A percentile compares a stretch with the other conserved stretches of the same genome.
These are phyloP conservation scores for Drosophila ambigua DNA, from an alignment of 1,140 invertebrate genomes.

Conservation along the genomic window DNA sequence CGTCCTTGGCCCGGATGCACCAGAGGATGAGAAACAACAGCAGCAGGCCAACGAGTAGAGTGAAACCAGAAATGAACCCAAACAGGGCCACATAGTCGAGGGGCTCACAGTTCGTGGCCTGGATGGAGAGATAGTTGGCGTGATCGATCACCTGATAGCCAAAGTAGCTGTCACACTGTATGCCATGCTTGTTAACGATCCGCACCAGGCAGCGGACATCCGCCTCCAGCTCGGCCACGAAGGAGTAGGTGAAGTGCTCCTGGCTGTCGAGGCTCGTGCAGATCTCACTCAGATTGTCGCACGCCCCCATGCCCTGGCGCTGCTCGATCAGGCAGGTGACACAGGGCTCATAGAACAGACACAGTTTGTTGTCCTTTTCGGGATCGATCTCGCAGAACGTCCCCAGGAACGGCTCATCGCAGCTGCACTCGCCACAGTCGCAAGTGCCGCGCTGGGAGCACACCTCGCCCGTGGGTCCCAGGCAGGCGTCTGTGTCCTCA, in stretches of 20 bases:
- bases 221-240: slow-evolving; percentile 60
- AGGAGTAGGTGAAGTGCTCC: slow-evolving; percentile 53
- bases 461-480: slow-evolving; percentile 84
- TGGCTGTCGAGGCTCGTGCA: slow-evolving; percentile 56
- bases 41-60: slow-evolving; percentile 84
- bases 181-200: slow-evolving; percentile 81
- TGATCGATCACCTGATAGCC: slow-evolving; percentile 83
- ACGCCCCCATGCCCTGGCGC: slow-evolving; percentile 52
- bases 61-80: slow-evolving; percentile 83
- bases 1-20: slow-evolving; percentile 84
- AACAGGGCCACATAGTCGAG: slow-evolving; percentile 48
- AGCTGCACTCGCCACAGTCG: slow-evolving; percentile 90
- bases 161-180: slow-evolving; percentile 85
- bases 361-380: slow-evolving; percentile 78
- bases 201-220: slow-evolving; percentile 81
- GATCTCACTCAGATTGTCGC: slow-evolving; percentile 61
- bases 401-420: slow-evolving; percentile 83
- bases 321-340: slow-evolving; percentile 72
- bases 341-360: slow-evolving; percentile 76
- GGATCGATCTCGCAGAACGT: slow-evolving; percentile 72
- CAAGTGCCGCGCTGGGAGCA: slow-evolving; percentile 88
- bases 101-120: slow-evolving; percentile 82
- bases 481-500: slow-evolving; percentile 58
- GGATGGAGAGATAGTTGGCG: slow-evolving; percentile 79
- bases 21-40: slow-evolving; percentile 83